Evolutionary conservation across 92 coral and sea anemone species (phyloP).

Genomic region (Porites cylindrica): DNA sequence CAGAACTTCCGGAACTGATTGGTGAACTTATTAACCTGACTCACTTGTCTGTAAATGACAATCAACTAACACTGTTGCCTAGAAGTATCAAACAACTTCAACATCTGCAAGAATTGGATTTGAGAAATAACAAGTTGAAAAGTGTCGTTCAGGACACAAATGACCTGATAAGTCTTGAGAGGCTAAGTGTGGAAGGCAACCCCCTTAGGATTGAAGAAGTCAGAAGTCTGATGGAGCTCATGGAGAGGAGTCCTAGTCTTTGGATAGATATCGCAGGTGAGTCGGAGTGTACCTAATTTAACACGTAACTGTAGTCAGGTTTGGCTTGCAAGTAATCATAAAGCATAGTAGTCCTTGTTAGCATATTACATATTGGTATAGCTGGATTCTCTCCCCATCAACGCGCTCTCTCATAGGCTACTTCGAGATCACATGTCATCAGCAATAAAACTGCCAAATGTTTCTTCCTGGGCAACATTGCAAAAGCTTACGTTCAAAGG

Average conservation of each 20-base stretch:
- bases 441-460: too few species aligned
- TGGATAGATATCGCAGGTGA: background rate
- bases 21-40: background rate
- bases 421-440: too few species aligned
- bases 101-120: background rate
- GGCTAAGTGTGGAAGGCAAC: background rate
- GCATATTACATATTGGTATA: too few species aligned
- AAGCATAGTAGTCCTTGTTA: too few species aligned
- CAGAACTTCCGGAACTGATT: background rate
- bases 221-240: background rate
- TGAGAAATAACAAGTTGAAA: slow-evolving; percentile 1
- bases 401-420: too few species aligned
- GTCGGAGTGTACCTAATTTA: background rate
- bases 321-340: too few species aligned
- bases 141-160: background rate
- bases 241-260: background rate
- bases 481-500: too few species aligned
- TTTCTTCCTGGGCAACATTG: too few species aligned
- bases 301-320: too few species aligned
- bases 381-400: too few species aligned
- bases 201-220: background rate
- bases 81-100: background rate
- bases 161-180: background rate
- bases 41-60: background rate
- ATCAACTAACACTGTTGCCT: background rate